Evolutionary conservation across 1,140 invertebrate genomes (phyloP).

Genomic region (Archegozetes longisetosus): DNA sequence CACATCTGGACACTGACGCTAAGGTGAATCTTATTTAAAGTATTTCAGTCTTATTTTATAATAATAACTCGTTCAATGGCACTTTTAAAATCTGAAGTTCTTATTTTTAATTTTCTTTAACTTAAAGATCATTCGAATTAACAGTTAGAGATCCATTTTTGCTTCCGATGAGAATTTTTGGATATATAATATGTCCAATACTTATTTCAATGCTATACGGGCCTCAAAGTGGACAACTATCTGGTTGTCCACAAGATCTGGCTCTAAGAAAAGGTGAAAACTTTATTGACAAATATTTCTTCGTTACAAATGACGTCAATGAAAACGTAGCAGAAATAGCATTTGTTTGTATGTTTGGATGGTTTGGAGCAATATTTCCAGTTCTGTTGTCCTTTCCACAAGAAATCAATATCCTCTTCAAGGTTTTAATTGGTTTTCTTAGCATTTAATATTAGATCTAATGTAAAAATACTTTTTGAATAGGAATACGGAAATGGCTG

Average conservation of each 20-base stretch:
- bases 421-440: constrained; percentile 24
- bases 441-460: background rate
- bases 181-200: constrained; percentile 25
- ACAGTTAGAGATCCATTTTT: constrained; percentile 2
- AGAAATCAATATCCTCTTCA: constrained; percentile 42
- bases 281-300: background rate
- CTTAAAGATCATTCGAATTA: background rate
- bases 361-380: constrained; percentile 92
- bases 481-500: constrained; percentile 91
- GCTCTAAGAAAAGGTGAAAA: background rate
- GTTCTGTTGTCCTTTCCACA: constrained; percentile 87
- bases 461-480: background rate
- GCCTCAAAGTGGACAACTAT: constrained; percentile 2
- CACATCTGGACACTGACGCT: background rate
- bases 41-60: too few relatives aligned
- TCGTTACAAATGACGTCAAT: background rate
- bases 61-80: background rate
- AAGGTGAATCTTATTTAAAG: too few relatives aligned
- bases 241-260: constrained; percentile 12
- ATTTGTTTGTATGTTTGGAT: constrained; percentile 84
- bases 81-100: background rate
- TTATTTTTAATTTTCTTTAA: background rate
- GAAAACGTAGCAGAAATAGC: constrained; percentile 77
- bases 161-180: background rate
- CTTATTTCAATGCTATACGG: constrained; percentile 8